Conservation (phyloP, 2,797 vertebrate genomes). For the Capromys pilorides region DNA sequence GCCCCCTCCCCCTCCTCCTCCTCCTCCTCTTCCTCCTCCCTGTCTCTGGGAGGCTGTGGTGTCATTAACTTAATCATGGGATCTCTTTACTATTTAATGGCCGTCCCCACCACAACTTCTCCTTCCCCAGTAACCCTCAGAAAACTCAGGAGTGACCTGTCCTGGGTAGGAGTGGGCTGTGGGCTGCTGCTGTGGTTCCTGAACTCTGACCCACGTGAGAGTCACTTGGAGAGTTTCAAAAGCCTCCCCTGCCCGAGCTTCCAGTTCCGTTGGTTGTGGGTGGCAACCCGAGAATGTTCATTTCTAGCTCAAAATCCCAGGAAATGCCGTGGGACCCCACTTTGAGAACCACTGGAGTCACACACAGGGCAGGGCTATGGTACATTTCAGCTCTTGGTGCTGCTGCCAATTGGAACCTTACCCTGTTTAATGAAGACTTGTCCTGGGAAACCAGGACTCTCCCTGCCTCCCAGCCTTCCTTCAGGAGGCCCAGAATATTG, state of each 20-base stretch:
- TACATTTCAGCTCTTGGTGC: not conserved
- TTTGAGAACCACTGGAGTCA: not conserved
- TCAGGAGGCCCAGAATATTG: not conserved
- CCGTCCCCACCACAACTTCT: conserved; percentile 5
- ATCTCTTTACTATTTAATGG: conserved; percentile 77
- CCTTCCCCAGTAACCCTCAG: not conserved
- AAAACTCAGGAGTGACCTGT: not conserved
- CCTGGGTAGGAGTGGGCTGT: not conserved
- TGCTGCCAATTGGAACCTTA: not conserved
- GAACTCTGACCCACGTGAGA: not conserved
- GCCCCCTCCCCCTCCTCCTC: not conserved
- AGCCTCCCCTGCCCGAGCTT: not conserved
- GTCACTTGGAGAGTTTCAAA: not conserved
- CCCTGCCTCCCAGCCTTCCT: not conserved
- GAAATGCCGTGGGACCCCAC: not conserved
- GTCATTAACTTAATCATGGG: conserved; percentile 76
- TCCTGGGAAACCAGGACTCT: not conserved
- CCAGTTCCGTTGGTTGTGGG: not conserved
- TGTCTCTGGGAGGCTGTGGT: not conserved
- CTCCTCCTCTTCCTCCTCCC: too few relatives aligned
- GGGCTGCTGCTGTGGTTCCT: not conserved
- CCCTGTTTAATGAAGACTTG: not conserved
- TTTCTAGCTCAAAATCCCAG: not conserved
- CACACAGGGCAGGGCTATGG: fast-evolving
- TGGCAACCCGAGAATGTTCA: not conserved